Evolutionary conservation across 2,113 vertebrate species (phyloP).

Genomic region (Labrus mixtus): DNA sequence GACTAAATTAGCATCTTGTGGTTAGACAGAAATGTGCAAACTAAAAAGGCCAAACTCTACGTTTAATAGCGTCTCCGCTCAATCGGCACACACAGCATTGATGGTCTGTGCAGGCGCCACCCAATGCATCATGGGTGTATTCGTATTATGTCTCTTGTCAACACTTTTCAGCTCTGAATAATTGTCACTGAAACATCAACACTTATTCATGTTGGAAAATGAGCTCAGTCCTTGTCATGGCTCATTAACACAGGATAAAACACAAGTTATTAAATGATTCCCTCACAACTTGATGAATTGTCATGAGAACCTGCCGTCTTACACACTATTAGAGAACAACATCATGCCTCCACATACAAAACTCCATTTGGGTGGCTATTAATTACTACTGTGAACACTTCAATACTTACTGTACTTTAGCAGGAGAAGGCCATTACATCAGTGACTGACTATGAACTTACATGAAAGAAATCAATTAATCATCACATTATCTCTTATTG

Average conservation of each 20-base stretch:
- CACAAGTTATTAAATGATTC: not conserved
- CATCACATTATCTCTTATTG: no score
- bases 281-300: not conserved
- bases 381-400: not conserved
- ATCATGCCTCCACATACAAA: not conserved
- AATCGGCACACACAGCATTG: not conserved
- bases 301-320: not conserved
- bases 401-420: not conserved
- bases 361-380: not conserved
- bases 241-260: not conserved
- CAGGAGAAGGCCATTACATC: no score
- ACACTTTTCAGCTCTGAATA: not conserved
- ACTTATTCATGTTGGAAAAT: not conserved
- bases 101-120: not conserved
- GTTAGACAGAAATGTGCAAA: not conserved
- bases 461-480: no score
- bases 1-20: not conserved
- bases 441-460: not conserved
- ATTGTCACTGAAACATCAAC: not conserved
- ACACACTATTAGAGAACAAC: not conserved
- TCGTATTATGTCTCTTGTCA: not conserved
- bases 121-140: constrained; percentile 1
- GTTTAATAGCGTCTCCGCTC: not conserved
- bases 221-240: not conserved
- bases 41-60: not conserved